These are phyloP conservation scores for Sarcophaga caerulescens DNA, from an alignment of 2,888 invertebrate species.

Conservation along the genomic window DNA sequence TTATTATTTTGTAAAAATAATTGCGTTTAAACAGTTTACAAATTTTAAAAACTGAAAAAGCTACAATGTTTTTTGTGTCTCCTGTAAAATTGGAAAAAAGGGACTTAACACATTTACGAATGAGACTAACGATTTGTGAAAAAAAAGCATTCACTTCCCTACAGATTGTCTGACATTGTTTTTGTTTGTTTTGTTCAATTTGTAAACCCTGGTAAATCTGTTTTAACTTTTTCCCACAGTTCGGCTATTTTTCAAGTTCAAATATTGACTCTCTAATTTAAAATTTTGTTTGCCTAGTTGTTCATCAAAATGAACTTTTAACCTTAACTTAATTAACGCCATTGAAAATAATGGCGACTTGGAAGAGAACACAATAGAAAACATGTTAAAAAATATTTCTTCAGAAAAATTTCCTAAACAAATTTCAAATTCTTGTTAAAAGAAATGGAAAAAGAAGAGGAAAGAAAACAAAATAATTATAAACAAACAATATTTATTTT, in stretches of 20 bases:
- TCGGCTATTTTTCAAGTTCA: background rate
- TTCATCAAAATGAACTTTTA: slow-evolving; percentile 17
- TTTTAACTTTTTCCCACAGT: background rate
- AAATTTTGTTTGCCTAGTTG: background rate
- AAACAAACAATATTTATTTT: slow-evolving; percentile 24
- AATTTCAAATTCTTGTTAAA: slow-evolving; percentile 21
- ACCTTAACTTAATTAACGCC: slow-evolving; percentile 15
- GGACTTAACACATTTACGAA: too few species aligned
- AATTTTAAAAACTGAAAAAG: too few species aligned
- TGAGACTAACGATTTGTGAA: too few species aligned
- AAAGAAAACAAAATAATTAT: background rate
- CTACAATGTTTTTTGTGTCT: too few species aligned
- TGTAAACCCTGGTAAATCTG: too few species aligned
- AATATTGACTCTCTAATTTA: background rate
- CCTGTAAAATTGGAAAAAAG: too few species aligned
- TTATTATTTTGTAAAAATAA: too few species aligned
- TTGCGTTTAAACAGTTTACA: too few species aligned
- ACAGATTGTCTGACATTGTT: too few species aligned
- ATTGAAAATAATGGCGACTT: background rate
- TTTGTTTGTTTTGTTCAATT: too few species aligned
- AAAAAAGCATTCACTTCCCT: too few species aligned
- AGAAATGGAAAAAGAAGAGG: background rate
- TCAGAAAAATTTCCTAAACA: slow-evolving; percentile 17
- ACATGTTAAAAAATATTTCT: slow-evolving; percentile 5
- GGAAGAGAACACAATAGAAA: background rate